Percentiles rank a stretch among this genome's conserved stretches.
phyloP scores from a whole-genome alignment of 2,113 vertebrate species.

The Engystomops pustulosus region DNA sequence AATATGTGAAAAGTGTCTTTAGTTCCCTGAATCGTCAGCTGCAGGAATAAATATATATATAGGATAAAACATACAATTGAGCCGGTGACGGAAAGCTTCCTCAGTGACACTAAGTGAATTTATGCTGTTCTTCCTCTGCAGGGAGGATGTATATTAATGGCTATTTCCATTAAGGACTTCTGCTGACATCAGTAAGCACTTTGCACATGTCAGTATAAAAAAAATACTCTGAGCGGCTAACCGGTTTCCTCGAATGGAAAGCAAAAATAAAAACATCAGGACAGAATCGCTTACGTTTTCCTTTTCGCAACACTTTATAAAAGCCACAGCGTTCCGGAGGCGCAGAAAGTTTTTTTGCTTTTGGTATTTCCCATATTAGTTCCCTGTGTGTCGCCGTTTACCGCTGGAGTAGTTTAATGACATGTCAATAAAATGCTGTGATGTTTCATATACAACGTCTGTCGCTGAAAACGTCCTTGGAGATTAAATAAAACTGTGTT shows the following conservation, averaged over 20 bases:
- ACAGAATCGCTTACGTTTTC: not conserved
- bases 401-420: not conserved
- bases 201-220: constrained; percentile 36
- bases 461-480: not conserved
- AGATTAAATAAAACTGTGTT: not conserved
- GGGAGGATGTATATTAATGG: constrained; percentile 10
- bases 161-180: constrained; percentile 26
- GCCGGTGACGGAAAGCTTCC: constrained; percentile 1
- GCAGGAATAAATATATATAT: not conserved
- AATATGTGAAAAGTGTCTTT: not conserved
- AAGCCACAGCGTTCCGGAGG: not conserved
- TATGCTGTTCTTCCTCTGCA: constrained; percentile 16
- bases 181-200: constrained; percentile 31
- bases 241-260: constrained; percentile 13
- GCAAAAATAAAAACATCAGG: not conserved
- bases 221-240: not conserved
- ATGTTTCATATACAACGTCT: not conserved
- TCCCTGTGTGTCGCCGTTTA: not conserved
- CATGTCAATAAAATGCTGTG: not conserved
- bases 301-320: not conserved
- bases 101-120: constrained; percentile 35
- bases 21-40: not conserved
- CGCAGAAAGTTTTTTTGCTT: constrained; percentile 8
- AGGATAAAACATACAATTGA: constrained; percentile 6
- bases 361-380: constrained; percentile 8